phyloP scores from a whole-genome alignment of 2,888 invertebrate species.

The Ornithoptera alexandrae region DNA sequence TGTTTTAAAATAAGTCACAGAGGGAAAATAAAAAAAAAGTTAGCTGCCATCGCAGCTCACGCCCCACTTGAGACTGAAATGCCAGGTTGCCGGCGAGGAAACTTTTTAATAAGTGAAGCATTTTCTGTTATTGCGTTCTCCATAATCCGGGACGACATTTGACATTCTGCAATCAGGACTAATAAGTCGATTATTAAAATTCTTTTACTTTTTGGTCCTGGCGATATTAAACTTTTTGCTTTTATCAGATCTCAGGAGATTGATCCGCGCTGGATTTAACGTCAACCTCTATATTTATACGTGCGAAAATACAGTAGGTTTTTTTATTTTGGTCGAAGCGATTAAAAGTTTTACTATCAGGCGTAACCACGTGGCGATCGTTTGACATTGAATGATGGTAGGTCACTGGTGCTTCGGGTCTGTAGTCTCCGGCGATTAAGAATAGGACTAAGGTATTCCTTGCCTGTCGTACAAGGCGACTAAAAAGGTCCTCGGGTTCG shows the following conservation, averaged over 20 bases:
- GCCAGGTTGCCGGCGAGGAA: slow-evolving; percentile 38
- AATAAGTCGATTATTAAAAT: slow-evolving; percentile 30
- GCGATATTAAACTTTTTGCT: slow-evolving; percentile 15
- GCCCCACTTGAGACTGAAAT: slow-evolving; percentile 51
- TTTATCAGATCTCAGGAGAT: slow-evolving; percentile 16
- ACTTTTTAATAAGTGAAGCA: slow-evolving; percentile 54
- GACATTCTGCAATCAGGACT: slow-evolving; percentile 30
- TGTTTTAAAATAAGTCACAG: slow-evolving; percentile 49
- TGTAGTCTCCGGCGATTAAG: too few relatives aligned
- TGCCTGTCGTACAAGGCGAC: too few relatives aligned
- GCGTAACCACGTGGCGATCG: too few relatives aligned
- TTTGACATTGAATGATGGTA: too few relatives aligned
- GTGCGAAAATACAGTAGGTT: too few relatives aligned
- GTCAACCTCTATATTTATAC: neutral
- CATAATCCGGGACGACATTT: slow-evolving; percentile 29
- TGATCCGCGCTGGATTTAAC: neutral
- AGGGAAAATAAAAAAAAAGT: slow-evolving; percentile 50
- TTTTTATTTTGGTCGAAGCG: too few relatives aligned
- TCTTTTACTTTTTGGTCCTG: slow-evolving; percentile 10
- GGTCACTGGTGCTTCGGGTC: too few relatives aligned
- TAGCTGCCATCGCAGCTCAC: slow-evolving; percentile 45
- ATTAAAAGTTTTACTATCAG: too few relatives aligned
- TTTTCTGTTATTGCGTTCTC: slow-evolving; percentile 41
- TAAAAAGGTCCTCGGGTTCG: too few relatives aligned
- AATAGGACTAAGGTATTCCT: too few relatives aligned